These are phyloP conservation scores for Chelidonichthys spinosus DNA, from an alignment of 2,797 vertebrate genomes.

Conservation along the genomic window DNA sequence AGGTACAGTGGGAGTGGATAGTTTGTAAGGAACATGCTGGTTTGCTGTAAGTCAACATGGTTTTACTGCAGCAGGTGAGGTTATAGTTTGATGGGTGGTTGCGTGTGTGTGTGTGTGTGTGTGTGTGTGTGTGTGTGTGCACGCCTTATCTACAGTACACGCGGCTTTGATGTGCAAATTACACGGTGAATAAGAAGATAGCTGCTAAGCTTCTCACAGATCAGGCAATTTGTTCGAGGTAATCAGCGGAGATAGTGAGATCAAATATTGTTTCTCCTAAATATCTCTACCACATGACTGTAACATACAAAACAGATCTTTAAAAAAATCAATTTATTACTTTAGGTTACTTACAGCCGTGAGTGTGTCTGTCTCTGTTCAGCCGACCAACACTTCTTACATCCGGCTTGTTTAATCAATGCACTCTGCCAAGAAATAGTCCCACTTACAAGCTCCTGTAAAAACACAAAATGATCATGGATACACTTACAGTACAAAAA, in stretches of 20 bases:
- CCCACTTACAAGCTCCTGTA: background rate
- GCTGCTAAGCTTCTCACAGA: conserved; percentile 30
- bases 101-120: conserved; percentile 41
- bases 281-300: background rate
- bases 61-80: conserved; percentile 65
- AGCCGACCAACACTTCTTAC: background rate
- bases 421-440: background rate
- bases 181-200: conserved; percentile 41
- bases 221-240: conserved; percentile 30
- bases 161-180: conserved; percentile 58
- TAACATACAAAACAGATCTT: background rate
- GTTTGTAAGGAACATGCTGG: conserved; percentile 54
- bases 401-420: background rate
- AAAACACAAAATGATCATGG: background rate
- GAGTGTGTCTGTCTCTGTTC: background rate
- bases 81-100: conserved; percentile 40
- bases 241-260: conserved; percentile 42
- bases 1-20: conserved; percentile 46
- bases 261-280: conserved; percentile 25
- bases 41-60: conserved; percentile 53
- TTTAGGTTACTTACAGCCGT: background rate
- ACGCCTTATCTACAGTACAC: conserved; percentile 53
- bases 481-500: background rate
- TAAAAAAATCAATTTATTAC: background rate
- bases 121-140: conserved; percentile 17